These are phyloP conservation scores for Poecilia picta DNA, from an alignment of 2,797 vertebrate genomes.

Conservation along the genomic window DNA sequence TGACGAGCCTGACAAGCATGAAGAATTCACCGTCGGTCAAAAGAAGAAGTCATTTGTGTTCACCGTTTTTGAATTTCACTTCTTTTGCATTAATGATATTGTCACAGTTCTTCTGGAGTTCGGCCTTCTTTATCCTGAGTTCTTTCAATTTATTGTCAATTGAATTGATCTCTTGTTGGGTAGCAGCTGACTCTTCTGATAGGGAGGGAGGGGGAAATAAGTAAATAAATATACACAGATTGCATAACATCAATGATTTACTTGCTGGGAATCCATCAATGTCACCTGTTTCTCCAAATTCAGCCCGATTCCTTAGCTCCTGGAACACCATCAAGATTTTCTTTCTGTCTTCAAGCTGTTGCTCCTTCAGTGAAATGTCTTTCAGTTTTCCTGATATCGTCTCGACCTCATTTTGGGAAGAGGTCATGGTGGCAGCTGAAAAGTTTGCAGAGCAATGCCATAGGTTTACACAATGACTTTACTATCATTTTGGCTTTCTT, in stretches of 20 bases:
- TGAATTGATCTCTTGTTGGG: slow-evolving; percentile 29
- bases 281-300: slow-evolving; percentile 50
- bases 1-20: not conserved
- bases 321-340: slow-evolving; percentile 57
- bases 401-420: not conserved
- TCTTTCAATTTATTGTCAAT: slow-evolving; percentile 56
- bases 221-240: not conserved
- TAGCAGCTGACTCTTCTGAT: slow-evolving; percentile 17
- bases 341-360: slow-evolving; percentile 61
- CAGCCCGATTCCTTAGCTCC: slow-evolving; percentile 52
- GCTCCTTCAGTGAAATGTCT: slow-evolving; percentile 36
- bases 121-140: slow-evolving; percentile 39
- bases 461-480: not conserved
- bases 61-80: not conserved
- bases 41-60: not conserved
- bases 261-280: not conserved
- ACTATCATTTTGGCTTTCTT: not conserved
- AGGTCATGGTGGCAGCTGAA: slow-evolving; percentile 52
- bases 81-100: not conserved
- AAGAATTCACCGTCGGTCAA: not conserved
- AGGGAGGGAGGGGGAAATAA: not conserved
- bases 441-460: not conserved
- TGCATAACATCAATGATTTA: not conserved
- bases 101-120: slow-evolving; percentile 45
- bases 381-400: slow-evolving; percentile 48